Evolutionary conservation across 2,888 invertebrate genomes (phyloP), one percentile per base, ranked within the genome.

Genomic region (Pachycephus smyrnensis): DNA sequence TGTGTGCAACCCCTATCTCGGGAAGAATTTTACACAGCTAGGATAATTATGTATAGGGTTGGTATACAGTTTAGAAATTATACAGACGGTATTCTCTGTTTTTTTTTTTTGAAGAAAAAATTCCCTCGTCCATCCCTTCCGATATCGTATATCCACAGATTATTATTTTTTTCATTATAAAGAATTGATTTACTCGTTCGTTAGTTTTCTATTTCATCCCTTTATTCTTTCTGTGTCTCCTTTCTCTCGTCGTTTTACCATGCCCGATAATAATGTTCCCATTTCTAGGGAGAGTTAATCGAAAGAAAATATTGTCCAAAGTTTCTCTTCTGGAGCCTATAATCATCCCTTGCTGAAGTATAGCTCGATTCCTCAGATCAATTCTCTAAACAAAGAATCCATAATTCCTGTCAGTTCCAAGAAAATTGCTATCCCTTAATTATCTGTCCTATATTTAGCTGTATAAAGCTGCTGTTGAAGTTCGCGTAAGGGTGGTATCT

Each of bases 241-340:
- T 68, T 75, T 75, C 73, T 80, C 75, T 80, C 81, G 77, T 80
- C 80, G 81, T 83, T 76, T 80, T 9, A 55, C 40, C 40, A 55
- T 23, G 23, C 9, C 40, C 40, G 40, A 55, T 23, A 23, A 23
- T 55, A 15, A 2, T 55, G 2, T 55, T 55, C 9, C 23, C 40
- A 23, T 55, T 23, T 23, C 40, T 23, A 23, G 23, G 6, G 23
- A 6, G 9, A 1, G 23, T 23, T 55, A 55, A 55, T 55, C 40
- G 40, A 55, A 55, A 55, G 40, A 55, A 55, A 55, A 55, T 55
- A 55, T 55, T 55, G 40, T 55, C 40, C 40, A 55, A 55, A 23
- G 40, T 23, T 55, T 55, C 23, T 9, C 23, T 55, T 6, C 40
- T 23, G 23, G 6, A 6, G 6, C 9, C 40, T 23, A 55, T 55